phyloP scores from a whole-genome alignment of 1,140 invertebrate genomes.

The Hermatobates lingyangjiaoensis region DNA sequence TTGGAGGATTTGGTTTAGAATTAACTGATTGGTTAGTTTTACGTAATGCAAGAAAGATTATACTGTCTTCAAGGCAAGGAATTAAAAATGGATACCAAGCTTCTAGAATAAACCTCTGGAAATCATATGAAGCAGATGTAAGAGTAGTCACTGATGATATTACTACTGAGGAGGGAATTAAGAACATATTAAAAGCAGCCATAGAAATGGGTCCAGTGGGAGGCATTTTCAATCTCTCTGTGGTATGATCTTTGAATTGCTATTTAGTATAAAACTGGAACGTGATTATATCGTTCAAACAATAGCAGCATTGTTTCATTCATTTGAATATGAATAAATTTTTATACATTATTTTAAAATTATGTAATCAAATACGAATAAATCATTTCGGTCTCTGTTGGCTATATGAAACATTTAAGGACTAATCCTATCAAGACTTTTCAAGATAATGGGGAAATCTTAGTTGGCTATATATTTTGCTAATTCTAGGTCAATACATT shows the following conservation, averaged over 20 bases:
- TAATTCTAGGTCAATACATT: too few species aligned
- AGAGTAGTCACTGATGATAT: constrained; percentile 29
- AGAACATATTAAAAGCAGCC: constrained; percentile 35
- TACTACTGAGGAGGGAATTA: constrained; percentile 27
- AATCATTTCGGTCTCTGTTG: too few species aligned
- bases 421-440: too few species aligned
- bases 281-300: neutral
- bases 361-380: too few species aligned
- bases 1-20: constrained; percentile 85
- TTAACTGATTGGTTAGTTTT: constrained; percentile 67
- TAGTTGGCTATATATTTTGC: too few species aligned
- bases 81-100: constrained; percentile 62
- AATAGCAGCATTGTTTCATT: too few species aligned
- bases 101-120: constrained; percentile 32
- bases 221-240: constrained; percentile 62
- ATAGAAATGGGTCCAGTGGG: constrained; percentile 39
- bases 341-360: too few species aligned
- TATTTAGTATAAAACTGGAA: neutral
- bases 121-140: constrained; percentile 30
- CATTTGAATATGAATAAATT: too few species aligned
- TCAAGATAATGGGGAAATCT: too few species aligned
- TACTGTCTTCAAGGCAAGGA: constrained; percentile 62
- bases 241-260: constrained; percentile 24
- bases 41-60: constrained; percentile 53
- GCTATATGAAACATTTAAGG: too few species aligned